These are phyloP conservation scores for Melieria crassipennis DNA, from an alignment of 2,888 invertebrate genomes.

Conservation along the genomic window DNA sequence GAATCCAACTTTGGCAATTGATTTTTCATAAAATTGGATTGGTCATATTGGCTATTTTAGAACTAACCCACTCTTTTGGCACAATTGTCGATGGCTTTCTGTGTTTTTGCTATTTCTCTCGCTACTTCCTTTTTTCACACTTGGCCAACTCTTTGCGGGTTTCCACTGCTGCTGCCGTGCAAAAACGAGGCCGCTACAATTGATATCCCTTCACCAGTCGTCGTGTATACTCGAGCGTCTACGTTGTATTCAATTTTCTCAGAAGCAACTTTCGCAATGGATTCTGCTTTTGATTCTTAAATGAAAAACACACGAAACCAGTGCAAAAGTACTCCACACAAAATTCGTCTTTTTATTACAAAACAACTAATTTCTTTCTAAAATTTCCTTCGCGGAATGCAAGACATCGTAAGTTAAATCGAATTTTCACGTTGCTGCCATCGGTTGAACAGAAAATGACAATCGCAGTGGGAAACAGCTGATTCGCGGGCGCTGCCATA, in stretches of 20 bases:
- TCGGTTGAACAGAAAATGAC: too few species aligned
- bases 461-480: too few species aligned
- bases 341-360: too few species aligned
- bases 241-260: slow-evolving; percentile 23
- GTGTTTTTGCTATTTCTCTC: slow-evolving; percentile 13
- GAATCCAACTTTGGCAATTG: slow-evolving; percentile 65
- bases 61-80: slow-evolving; percentile 39
- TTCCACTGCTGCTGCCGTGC: slow-evolving; percentile 26
- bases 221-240: slow-evolving; percentile 22
- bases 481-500: too few species aligned
- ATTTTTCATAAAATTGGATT: slow-evolving; percentile 63
- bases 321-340: slow-evolving; percentile 57
- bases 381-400: too few species aligned
- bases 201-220: neutral
- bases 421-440: too few species aligned
- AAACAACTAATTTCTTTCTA: too few species aligned
- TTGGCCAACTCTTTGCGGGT: neutral
- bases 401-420: too few species aligned
- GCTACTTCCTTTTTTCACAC: slow-evolving; percentile 23
- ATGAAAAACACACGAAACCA: slow-evolving; percentile 59
- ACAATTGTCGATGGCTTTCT: slow-evolving; percentile 3
- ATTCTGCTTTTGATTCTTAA: slow-evolving; percentile 53
- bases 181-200: slow-evolving; percentile 22
- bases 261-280: slow-evolving; percentile 61
- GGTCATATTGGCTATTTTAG: slow-evolving; percentile 66